Base-by-base conservation (phyloP, 2,888 invertebrate genomes). In the Rhagonycha fulva region DNA sequence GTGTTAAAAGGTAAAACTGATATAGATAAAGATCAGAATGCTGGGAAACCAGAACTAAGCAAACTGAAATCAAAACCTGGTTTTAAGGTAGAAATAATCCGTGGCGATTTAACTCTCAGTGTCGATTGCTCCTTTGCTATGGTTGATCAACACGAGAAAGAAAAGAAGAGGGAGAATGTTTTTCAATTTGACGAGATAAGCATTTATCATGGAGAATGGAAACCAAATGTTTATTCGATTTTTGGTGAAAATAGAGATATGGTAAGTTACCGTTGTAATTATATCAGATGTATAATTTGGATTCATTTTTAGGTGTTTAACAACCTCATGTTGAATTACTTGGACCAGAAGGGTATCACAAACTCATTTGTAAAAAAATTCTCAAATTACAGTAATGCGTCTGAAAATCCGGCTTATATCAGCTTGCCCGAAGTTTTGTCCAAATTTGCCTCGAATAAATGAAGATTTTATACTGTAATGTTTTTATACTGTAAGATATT, bases 181-280 rank as follows among this genome's bases (percentile, higher is more conserved):
- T 98, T 97, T 85, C 95, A 96, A 69, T 98, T 99, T 82, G 97
- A 98, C 85, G 98, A 99, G 89, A 91, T 99, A 77, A 94, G 96
- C 4, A 91, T 98, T 77, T 96, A 93, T 86, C 92, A 95, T 81
- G 97, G 97, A 14, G 95, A 96, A 83, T 95, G 94, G 92, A 93
- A 93, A 77, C 96, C 97, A 79, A 95, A 95, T 84, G 92, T 94
- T 11, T 96, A 97, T 83, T 94, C 96, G 4, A 97, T 98, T 9
- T 95, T 96, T 75, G 98, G 98, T 68, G 97, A 97, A 86, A 96
- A 98, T 77, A 92, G 99, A 72, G 99, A 99, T 89, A 97, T 97
- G 83, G 97, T 97, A 90, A 91, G 93, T 90, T 63, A 62, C 62
- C 19, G 23, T 72, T 23, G 7, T 12, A 4, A 73, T 76, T 76